phyloP scores from a whole-genome alignment of 2,797 vertebrate genomes.

The Sebastes vulpes region DNA sequence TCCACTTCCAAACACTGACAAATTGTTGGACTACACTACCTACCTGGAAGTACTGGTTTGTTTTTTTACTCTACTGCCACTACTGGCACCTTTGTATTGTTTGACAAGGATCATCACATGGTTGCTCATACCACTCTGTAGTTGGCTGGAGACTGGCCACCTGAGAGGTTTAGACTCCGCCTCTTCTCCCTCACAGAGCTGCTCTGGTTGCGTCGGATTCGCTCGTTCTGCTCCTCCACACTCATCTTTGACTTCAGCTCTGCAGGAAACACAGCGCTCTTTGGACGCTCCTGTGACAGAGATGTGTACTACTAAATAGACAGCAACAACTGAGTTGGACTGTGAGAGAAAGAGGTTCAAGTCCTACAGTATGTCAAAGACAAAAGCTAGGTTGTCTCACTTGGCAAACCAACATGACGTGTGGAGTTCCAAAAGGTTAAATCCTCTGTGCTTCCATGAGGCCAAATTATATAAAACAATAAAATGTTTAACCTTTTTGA shows the following conservation, averaged over 20 bases:
- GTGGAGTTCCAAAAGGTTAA: background rate
- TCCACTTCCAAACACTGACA: background rate
- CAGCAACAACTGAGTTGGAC: background rate
- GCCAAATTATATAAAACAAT: background rate
- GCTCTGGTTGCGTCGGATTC: conserved; percentile 93
- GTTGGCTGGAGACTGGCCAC: conserved; percentile 84
- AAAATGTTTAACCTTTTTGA: background rate
- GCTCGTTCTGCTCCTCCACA: conserved; percentile 93
- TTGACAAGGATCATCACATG: background rate
- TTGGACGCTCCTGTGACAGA: conserved; percentile 89
- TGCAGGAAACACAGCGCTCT: conserved; percentile 90
- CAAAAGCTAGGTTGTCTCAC: background rate
- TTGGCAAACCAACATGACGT: background rate
- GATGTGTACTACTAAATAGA: background rate
- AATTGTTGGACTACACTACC: background rate
- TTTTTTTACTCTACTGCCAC: background rate
- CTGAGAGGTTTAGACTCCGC: conserved; percentile 91
- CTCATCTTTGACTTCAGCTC: conserved; percentile 96
- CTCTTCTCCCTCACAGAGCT: conserved; percentile 93
- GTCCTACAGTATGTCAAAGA: background rate
- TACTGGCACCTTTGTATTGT: background rate
- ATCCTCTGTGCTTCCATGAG: background rate
- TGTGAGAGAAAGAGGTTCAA: background rate
- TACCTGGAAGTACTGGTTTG: background rate
- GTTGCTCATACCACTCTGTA: conserved; percentile 90